Conservation (phyloP, 2,888 invertebrate species). For the Leucophora obtusa region DNA sequence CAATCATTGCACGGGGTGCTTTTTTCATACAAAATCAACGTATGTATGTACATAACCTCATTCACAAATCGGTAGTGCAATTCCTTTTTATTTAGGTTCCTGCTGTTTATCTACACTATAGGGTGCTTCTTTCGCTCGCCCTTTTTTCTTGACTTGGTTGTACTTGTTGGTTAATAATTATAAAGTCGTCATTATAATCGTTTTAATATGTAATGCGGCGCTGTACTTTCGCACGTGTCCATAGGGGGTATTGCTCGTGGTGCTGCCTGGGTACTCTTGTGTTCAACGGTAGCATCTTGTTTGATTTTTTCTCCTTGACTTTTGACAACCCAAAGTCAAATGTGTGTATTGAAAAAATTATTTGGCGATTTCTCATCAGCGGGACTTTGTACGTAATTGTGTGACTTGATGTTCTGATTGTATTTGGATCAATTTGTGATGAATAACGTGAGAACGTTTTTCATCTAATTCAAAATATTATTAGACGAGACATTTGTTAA, state of each 20-base stretch:
- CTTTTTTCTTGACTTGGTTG: conserved; percentile 23
- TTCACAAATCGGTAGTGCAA: conserved; percentile 36
- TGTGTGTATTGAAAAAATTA: conserved; percentile 25
- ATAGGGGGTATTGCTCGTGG: conserved; percentile 71
- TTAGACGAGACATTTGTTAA: too few species aligned
- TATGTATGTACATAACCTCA: conserved; percentile 8
- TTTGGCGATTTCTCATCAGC: conserved; percentile 71
- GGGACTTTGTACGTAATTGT: conserved; percentile 67
- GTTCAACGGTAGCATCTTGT: conserved; percentile 1
- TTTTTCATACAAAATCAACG: conserved; percentile 5
- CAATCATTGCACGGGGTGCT: conserved; percentile 74
- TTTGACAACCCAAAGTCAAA: conserved; percentile 48
- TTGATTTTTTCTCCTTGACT: conserved; percentile 33
- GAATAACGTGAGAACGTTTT: conserved; percentile 56
- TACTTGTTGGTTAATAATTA: conserved; percentile 69
- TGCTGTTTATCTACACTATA: conserved; percentile 62
- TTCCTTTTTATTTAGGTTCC: conserved; percentile 51
- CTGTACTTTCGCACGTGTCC: conserved; percentile 71
- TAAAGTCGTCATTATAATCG: conserved; percentile 66
- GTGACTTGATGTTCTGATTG: conserved; percentile 51
- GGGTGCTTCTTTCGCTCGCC: conserved; percentile 58
- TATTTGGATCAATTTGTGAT: conserved; percentile 42
- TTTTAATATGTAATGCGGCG: conserved; percentile 32
- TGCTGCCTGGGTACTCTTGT: conserved; percentile 25
- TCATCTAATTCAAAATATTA: background rate